A percentile compares a stretch with the other conserved stretches of the same genome.
These are phyloP conservation scores for Cyphomyrus discorhynchus DNA, from an alignment of 2,113 vertebrate species.

Conservation along the genomic window DNA sequence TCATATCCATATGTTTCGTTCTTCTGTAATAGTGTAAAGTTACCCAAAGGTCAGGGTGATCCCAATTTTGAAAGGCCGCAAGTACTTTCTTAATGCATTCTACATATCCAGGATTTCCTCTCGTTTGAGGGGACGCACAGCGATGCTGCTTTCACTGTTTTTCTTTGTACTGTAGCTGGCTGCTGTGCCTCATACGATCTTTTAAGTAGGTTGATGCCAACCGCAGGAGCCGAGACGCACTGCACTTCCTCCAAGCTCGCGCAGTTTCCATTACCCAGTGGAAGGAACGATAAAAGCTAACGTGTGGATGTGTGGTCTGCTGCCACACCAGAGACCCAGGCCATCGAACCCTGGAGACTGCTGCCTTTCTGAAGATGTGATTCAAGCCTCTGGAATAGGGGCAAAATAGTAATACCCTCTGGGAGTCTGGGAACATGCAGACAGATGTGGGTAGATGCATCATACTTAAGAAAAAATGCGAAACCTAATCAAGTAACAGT, in stretches of 20 bases:
- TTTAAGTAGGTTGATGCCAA: constrained; percentile 27
- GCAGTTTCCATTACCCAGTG: constrained; percentile 68
- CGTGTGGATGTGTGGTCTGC: constrained; percentile 59
- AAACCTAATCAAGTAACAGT: not conserved
- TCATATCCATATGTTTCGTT: constrained; percentile 62
- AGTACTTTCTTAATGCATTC: constrained; percentile 57
- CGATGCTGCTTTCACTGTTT: constrained; percentile 47
- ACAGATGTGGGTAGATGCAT: not conserved
- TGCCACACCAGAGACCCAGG: constrained; percentile 37
- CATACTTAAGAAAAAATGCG: not conserved
- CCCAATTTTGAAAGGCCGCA: constrained; percentile 60
- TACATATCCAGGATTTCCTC: constrained; percentile 65
- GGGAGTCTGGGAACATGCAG: constrained; percentile 17
- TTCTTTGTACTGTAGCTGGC: constrained; percentile 35
- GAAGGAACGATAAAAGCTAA: constrained; percentile 64
- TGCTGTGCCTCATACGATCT: constrained; percentile 28
- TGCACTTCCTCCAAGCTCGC: constrained; percentile 44
- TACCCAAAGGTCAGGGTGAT: constrained; percentile 55
- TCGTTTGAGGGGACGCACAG: constrained; percentile 47
- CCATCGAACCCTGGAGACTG: constrained; percentile 29
- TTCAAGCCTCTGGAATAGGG: not conserved
- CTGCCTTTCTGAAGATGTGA: constrained; percentile 10
- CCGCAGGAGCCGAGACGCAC: constrained; percentile 41
- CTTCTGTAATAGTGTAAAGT: constrained; percentile 54
- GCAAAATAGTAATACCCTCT: constrained; percentile 15